Conservation (phyloP, 2,113 vertebrate species). For the Machaerirhynchus nigripectus region DNA sequence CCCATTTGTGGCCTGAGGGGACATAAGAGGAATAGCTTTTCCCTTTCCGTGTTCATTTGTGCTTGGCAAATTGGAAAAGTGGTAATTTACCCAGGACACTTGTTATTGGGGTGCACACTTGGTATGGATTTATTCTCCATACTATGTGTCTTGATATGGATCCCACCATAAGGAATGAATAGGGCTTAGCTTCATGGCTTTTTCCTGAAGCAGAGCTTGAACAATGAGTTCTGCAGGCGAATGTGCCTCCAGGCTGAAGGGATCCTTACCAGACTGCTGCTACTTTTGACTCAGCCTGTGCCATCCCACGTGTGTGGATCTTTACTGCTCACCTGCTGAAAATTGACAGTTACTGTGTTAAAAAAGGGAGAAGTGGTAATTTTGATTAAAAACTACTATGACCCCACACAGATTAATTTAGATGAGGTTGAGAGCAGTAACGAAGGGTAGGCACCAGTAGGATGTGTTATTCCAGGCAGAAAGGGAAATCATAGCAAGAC, state of each 20-base stretch:
- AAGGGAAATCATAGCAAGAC: neutral
- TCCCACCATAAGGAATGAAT: neutral
- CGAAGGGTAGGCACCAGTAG: neutral
- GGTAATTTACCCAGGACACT: neutral
- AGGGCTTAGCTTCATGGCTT: neutral
- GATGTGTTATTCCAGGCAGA: constrained; percentile 39
- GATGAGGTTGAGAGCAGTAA: neutral
- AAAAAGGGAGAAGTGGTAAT: neutral
- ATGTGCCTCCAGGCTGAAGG: neutral
- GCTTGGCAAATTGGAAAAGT: constrained; percentile 31
- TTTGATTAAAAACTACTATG: neutral
- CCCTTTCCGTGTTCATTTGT: constrained; percentile 9
- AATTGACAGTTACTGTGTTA: neutral
- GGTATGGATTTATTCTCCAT: neutral
- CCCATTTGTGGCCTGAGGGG: neutral
- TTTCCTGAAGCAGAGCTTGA: neutral
- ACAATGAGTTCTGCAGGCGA: neutral
- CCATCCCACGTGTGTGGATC: constrained; percentile 6
- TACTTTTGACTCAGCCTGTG: constrained; percentile 27
- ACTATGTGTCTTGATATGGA: neutral
- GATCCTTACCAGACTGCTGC: constrained; percentile 6
- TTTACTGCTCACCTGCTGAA: constrained; percentile 34
- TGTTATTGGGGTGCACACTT: neutral
- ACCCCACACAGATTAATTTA: constrained; percentile 26
- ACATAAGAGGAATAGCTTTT: constrained; percentile 15